Percentiles rank a stretch among this genome's conserved stretches.
These are phyloP conservation scores for Pristionchus maxplancki DNA, from an alignment of 2,888 invertebrate species.

Conservation along the genomic window DNA sequence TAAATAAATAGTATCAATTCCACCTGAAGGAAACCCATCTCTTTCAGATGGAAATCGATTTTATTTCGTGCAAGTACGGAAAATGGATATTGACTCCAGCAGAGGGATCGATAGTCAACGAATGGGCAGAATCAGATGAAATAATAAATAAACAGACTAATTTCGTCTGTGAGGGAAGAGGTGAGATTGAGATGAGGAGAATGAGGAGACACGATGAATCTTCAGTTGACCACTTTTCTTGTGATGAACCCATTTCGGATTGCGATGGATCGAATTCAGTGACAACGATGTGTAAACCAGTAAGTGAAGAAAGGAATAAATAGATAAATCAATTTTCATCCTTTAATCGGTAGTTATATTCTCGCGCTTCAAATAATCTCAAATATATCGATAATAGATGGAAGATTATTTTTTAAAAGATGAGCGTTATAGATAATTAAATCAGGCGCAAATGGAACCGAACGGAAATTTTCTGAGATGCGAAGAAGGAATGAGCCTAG, in stretches of 20 bases:
- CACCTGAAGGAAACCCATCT: no score
- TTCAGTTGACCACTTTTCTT: not conserved
- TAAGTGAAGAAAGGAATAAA: not conserved
- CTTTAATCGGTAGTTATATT: not conserved
- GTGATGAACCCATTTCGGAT: not conserved
- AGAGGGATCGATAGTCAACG: not conserved
- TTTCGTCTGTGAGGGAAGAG: slow-evolving; percentile 27
- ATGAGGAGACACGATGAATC: not conserved
- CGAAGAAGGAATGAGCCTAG: not conserved
- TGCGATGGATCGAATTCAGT: not conserved
- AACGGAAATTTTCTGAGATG: not conserved
- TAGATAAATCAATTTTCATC: not conserved
- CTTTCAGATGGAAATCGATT: not conserved
- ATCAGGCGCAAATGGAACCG: not conserved
- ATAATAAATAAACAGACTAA: not conserved
- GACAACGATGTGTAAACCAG: not conserved
- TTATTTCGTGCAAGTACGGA: not conserved
- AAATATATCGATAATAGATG: not conserved
- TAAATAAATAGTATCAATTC: no score
- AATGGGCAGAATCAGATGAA: not conserved
- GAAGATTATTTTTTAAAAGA: no score
- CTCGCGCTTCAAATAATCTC: not conserved
- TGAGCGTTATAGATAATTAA: not conserved
- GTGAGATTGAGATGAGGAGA: not conserved
- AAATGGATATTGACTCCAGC: not conserved